phyloP scores from a whole-genome alignment of 2,888 invertebrate species.

The Rhabditoides inermis region DNA sequence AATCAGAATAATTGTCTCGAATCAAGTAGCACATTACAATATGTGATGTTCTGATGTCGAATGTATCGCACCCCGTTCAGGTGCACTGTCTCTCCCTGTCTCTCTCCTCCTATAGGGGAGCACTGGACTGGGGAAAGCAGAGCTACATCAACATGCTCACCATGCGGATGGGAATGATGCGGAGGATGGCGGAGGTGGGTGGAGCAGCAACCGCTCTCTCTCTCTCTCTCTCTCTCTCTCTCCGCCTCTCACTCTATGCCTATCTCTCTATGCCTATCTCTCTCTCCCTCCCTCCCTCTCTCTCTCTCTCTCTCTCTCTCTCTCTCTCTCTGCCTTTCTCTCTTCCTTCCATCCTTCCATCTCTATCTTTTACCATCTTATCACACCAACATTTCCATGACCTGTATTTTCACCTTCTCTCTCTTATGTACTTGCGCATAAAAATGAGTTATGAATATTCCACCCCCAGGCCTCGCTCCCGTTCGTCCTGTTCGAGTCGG shows the following conservation, averaged over 20 bases:
- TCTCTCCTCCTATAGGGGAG: slow-evolving; percentile 16
- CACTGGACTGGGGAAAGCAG: slow-evolving; percentile 36
- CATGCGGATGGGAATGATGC: slow-evolving; percentile 28
- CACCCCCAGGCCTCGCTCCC: slow-evolving; percentile 17
- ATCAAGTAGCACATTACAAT: too few species aligned
- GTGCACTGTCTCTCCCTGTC: slow-evolving; percentile 9
- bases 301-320: background rate
- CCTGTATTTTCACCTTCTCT: too few species aligned
- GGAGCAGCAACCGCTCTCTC: too few species aligned
- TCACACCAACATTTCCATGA: background rate
- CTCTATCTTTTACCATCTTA: background rate
- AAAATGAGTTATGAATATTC: background rate
- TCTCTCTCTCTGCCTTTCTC: background rate
- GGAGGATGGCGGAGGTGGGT: slow-evolving; percentile 17
- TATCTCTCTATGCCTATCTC: background rate
- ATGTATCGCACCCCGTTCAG: too few species aligned
- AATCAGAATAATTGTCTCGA: too few species aligned
- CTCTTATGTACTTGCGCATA: too few species aligned
- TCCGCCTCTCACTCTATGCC: too few species aligned
- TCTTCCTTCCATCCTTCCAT: background rate
- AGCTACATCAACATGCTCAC: slow-evolving; percentile 38
- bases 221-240: too few species aligned
- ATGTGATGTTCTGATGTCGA: too few species aligned
- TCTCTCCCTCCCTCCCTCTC: background rate
- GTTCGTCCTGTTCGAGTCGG: slow-evolving; percentile 44